Evolutionary conservation across 2,888 invertebrate species (phyloP), one percentile per base, ranked within the genome.

Genomic region (Parapristionchus giblindavisi): DNA sequence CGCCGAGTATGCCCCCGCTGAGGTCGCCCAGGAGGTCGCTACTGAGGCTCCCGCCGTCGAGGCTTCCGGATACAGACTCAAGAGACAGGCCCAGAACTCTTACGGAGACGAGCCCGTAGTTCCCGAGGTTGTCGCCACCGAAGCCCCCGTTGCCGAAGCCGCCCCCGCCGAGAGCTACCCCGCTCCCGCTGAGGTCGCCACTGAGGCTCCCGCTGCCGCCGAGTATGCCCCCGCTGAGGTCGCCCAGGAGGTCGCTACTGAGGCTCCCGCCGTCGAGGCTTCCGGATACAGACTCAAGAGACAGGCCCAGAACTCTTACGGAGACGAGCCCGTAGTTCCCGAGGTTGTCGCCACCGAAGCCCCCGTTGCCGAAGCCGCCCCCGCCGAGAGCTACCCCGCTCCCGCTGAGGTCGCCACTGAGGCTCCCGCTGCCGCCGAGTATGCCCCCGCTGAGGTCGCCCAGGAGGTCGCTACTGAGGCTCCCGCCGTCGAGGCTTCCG

Each of bases 281-380:
- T 61, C 63, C 43, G 65, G 51, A 52, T 58, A 60, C 56, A 34
- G 63, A 3, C 61, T 24, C 73, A 58, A 61, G 68, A 74, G 81
- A 34, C 76, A 58, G n/a, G 78, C 81, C 34, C 81, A 81, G 56
- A 81, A 80, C 73, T 58, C 75, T 21, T 81, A 81, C 75, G 82
- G 82, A 76, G 82, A 83, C 43, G 66, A 66, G 66, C 66, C 66
- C 66, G 66, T 66, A 6, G 51, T 51, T 34, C 66, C 66, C 14
- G 77, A 75, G 17, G 75, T 70, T 32, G 32, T 34, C 56, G 70
- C 70, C 48, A 77, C 78, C 3, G 77, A 79, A 65, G 72, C 77
- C 24, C 77, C 77, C 27, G 63, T 40, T 40, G 76, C 73, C 73
- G 82, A 82, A 72, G 75, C 77, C 14, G 76, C 78, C 38, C 78